Base-by-base conservation (phyloP, 2,113 vertebrate genomes). In the Sander lucioperca region DNA sequence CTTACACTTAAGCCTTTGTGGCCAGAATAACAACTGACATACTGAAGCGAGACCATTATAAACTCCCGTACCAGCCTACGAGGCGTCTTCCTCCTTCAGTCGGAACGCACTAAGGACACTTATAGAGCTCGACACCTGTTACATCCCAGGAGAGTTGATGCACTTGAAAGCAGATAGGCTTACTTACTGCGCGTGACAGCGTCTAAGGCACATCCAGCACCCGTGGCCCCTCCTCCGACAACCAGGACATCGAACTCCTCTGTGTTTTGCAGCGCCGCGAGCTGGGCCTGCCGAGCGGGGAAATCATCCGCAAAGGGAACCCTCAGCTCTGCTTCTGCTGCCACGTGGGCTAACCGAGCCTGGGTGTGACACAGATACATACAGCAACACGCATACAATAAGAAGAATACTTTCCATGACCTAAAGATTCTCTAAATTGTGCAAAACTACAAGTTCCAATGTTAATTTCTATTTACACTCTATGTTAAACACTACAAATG, bases 201-300 rank as follows among this genome's bases (percentile, higher is more conserved):
- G 0, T 99, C 98, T 71, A 99, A 95, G 33, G 98, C 98, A 88
- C 98, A 99, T 90, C 98, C 98, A 0, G 96, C 93, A 9, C 98
- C 98, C 0, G 98, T 99, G 64, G 98, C 98, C 58, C 98, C 98
- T 3, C 98, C 98, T 0, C 98, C 98, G 2, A 99, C 96, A 2
- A 99, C 88, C 1, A 99, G 94, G 0, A 99, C 92, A 2, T 99
- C 98, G 50, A 99, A 99, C 84, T 99, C 97, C 0, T 87, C 30
- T 0, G 93, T 90, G 93, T 72, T 93, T 3, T 87, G 88, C 80
- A 99, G 93, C 1, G 94, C 83, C 1, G 70, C 0, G 0, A 99
- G 85, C 85, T 99, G 97, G 23, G 95, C 92, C 88, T 95, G 94
- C 21, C 98, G 94, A 0, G 94, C 94, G 0, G 98, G 98, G 18